phyloP scores from a whole-genome alignment of 2,888 invertebrate species.

The Cheilosia vernalis region DNA sequence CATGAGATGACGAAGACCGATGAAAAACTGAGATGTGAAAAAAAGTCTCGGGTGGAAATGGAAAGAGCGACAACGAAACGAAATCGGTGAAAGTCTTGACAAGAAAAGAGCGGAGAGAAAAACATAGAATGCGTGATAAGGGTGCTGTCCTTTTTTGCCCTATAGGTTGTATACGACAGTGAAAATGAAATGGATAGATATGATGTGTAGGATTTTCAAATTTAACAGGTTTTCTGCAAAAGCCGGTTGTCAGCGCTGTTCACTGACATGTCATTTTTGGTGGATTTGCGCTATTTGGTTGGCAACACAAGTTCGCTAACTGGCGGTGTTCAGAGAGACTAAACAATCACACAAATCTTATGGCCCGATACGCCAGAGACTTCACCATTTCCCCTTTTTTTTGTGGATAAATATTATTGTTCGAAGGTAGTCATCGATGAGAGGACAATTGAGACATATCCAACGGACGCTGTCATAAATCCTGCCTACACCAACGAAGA shows the following conservation, averaged over 20 bases:
- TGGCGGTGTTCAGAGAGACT: conserved; percentile 5
- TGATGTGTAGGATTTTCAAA: conserved; percentile 22
- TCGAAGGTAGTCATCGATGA: conserved; percentile 80
- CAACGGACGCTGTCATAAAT: conserved; percentile 82
- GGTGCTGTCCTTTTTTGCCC: neutral
- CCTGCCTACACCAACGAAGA: conserved; percentile 82
- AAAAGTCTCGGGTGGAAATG: conserved; percentile 18
- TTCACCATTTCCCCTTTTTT: too few species aligned
- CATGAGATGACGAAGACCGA: conserved; percentile 42
- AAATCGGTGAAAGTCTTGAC: conserved; percentile 39
- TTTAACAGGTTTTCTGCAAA: conserved; percentile 66
- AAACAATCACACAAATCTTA: too few species aligned
- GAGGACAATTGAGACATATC: conserved; percentile 80
- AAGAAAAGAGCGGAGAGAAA: conserved; percentile 12
- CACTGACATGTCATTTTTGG: conserved; percentile 30
- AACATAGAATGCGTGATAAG: conserved; percentile 38
- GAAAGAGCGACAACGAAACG: conserved; percentile 36
- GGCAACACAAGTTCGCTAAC: conserved; percentile 8
- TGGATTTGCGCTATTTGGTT: conserved; percentile 17
- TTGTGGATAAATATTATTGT: too few species aligned
- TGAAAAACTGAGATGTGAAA: conserved; percentile 60
- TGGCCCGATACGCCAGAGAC: too few species aligned
- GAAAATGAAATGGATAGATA: conserved; percentile 1
- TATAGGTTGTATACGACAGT: neutral
- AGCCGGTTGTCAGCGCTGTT: conserved; percentile 53